phyloP scores from a whole-genome alignment of 2,888 invertebrate genomes.

The Dione juno region DNA sequence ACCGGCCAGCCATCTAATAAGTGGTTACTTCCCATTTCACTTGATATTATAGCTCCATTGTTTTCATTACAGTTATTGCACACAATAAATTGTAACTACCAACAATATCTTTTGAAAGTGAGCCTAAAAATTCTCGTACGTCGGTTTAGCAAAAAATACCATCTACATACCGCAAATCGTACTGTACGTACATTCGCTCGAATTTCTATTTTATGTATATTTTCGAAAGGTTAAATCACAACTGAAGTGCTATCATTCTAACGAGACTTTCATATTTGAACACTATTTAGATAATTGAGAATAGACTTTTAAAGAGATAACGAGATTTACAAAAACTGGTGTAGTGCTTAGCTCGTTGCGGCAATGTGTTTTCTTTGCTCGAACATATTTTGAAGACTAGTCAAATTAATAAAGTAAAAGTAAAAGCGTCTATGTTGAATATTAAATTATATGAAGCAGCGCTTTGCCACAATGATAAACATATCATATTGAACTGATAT shows the following conservation, averaged over 20 bases:
- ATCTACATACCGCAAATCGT: background rate
- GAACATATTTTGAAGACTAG: background rate
- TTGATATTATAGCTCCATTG: background rate
- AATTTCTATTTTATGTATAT: background rate
- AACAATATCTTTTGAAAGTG: slow-evolving; percentile 3
- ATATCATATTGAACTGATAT: no score
- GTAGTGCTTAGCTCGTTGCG: slow-evolving; percentile 2
- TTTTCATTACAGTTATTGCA: background rate
- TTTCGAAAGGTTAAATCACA: background rate
- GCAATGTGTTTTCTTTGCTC: background rate
- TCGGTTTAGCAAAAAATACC: slow-evolving; percentile 3
- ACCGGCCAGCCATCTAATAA: background rate
- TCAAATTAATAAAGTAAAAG: background rate
- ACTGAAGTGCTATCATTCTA: background rate
- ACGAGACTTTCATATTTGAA: slow-evolving; percentile 7
- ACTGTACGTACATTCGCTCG: background rate
- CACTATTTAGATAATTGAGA: background rate
- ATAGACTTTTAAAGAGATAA: background rate
- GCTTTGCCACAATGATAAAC: no score
- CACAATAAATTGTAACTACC: background rate
- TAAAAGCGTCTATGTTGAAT: background rate
- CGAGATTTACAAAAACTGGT: background rate
- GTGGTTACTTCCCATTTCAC: background rate
- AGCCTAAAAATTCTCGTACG: background rate
- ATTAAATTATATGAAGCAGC: slow-evolving; percentile 2